Evolutionary conservation across 1,140 invertebrate genomes (phyloP), one percentile per base, ranked within the genome.

Genomic region (Pomacea maculata): DNA sequence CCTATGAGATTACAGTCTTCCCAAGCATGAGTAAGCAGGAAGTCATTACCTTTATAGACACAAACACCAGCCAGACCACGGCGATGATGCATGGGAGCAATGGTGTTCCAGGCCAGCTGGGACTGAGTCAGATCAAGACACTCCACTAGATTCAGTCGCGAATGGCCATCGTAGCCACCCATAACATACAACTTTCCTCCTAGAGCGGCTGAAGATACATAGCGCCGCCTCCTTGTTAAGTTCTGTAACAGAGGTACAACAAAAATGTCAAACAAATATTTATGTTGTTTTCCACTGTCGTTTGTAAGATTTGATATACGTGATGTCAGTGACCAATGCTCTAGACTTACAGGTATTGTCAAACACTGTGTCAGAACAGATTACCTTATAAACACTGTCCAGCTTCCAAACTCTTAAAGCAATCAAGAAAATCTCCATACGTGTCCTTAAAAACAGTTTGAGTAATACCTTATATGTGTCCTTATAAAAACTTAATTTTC

Each of bases 131-230:
- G 57, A 74, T 90, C 89, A 10, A 90, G 77, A 82, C 87, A 88
- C 71, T 89, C 87, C 0, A 89, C 89, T 25, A 86, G 84, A 80
- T 85, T 88, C 1, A 90, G 85, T 65, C 89, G 82, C 29, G 87
- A 84, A 79, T 87, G 87, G 57, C 89, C 89, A 84, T 90, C 89
- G 78, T 88, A 89, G 61, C 90, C 90, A 76, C 90, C 90, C 80
- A 91, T 87, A 10, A 90, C 88, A 85, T 89, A 91, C 17, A 90
- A 80, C 73, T 86, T 94, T 89, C 97, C 97, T 84, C 86, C 85
- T 10, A 90, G 79, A 11, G 89, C 85, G 7, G 87, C 89, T 29
- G 90, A 85, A 21, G 90, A 87, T 21, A 90, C 90, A 86, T 91
- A 91, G 21, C 90, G 83, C 34, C 89, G 81, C 72, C 86, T 86